These are phyloP conservation scores for Clunio marinus DNA, from an alignment of 2,888 invertebrate species.

Conservation along the genomic window DNA sequence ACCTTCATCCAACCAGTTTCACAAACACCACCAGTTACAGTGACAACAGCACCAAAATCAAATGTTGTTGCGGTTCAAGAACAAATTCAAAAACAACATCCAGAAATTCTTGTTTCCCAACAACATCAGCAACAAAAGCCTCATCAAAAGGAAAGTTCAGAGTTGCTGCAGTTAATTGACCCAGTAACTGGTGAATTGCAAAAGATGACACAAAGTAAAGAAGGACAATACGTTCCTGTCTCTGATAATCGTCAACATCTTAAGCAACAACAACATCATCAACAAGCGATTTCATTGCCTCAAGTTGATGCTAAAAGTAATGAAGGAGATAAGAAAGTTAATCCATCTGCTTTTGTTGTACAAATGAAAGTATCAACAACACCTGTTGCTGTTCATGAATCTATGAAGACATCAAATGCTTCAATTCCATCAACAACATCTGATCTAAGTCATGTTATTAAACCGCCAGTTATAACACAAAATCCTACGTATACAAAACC, in stretches of 20 bases:
- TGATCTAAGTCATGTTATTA: background rate
- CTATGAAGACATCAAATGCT: background rate
- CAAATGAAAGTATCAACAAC: background rate
- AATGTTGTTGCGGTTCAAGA: background rate
- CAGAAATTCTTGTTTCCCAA: constrained; percentile 45
- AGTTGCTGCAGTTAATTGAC: constrained; percentile 66
- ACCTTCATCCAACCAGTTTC: too few relatives aligned
- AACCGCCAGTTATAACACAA: constrained; percentile 30
- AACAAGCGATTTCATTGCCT: constrained; percentile 14
- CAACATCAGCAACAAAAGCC: constrained; percentile 43
- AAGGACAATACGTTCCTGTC: constrained; percentile 63
- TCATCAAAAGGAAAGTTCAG: constrained; percentile 49
- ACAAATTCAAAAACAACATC: constrained; percentile 25
- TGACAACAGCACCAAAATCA: too few relatives aligned
- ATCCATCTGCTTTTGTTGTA: background rate
- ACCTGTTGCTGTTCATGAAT: constrained; percentile 24
- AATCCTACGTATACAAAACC: constrained; percentile 22
- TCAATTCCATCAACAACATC: background rate
- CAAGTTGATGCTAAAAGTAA: background rate
- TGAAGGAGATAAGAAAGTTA: constrained; percentile 2
- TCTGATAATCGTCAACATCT: constrained; percentile 41
- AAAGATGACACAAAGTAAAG: constrained; percentile 66
- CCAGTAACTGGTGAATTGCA: constrained; percentile 69
- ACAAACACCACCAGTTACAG: background rate
- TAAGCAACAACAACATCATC: constrained; percentile 36